Evolutionary conservation across 2,113 vertebrate species (phyloP), one percentile per base, ranked within the genome.

Genomic region (Columba livia): DNA sequence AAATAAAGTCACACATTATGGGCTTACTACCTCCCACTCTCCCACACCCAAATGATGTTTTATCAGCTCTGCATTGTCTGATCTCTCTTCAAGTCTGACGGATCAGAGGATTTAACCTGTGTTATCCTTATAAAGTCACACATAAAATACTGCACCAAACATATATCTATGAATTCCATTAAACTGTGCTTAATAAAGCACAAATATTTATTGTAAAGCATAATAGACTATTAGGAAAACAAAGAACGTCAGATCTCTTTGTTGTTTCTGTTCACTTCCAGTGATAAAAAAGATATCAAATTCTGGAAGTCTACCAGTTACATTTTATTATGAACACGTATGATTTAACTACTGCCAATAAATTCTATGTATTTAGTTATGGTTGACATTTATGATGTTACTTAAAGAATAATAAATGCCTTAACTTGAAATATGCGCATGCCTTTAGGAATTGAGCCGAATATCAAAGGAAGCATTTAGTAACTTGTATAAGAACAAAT

Each of bases 251-350:
- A 15, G 36, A 64, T 81, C 38, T 80, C 67, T 87, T 44, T 81
- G 69, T 86, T 91, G 72, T 32, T 85, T 70, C 85, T 81, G n/a
- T 75, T 96, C 79, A 54, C 50, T 47, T 95, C 69, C 50, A 67
- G 17, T 14, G 72, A 86, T 92, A 93, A 94, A 14, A 83, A 79
- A 92, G 77, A 62, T 61, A 95, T 65, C 75, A 91, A 53, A 34
- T 92, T 69, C 88, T 96, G 90, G 88, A 95, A 92, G 32, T n/a
- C 83, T 94, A 96, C 89, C 93, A 90, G 77, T 79, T 81, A 36
- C 13, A 40, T 75, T 90, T 84, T 79, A 89, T 91, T 93, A 96
- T 7, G 79, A 96, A 87, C 86, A 95, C 0, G 0, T 79, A 87
- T 93, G 73, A 90, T 86, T 90, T 85, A 94, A 95, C 80, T 62